Evolutionary conservation across 2,113 vertebrate genomes (phyloP).

Genomic region (Agelaius tricolor): DNA sequence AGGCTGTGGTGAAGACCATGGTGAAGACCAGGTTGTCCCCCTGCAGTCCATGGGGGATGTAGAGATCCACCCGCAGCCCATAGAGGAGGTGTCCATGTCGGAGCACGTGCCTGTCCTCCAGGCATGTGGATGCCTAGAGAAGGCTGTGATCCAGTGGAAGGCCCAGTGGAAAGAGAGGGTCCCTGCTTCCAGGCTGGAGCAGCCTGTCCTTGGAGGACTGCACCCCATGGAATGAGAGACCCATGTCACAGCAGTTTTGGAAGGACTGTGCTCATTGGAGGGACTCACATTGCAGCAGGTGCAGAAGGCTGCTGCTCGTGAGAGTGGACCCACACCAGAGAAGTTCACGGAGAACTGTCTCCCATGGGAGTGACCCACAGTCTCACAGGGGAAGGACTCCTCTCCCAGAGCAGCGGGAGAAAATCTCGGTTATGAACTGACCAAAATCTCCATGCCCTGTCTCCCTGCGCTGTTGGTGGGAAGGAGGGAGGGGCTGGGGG

Average conservation of each 20-base stretch:
- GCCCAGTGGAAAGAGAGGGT: not conserved
- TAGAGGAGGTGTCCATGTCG: not conserved
- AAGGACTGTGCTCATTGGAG: not conserved
- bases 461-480: rapidly evolving
- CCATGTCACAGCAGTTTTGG: not conserved
- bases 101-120: not conserved
- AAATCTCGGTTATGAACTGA: not conserved
- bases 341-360: not conserved
- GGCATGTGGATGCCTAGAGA: not conserved
- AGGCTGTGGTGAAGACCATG: not conserved
- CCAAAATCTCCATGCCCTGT: not conserved
- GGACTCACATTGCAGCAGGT: not conserved
- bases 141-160: not conserved
- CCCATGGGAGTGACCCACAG: not conserved
- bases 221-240: not conserved
- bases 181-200: not conserved
- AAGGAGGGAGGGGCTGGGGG: not conserved
- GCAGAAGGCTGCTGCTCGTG: not conserved
- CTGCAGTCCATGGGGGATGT: not conserved
- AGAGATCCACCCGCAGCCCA: not conserved
- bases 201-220: not conserved
- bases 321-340: not conserved
- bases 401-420: not conserved
- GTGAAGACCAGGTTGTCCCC: not conserved
- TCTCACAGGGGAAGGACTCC: not conserved